Evolutionary conservation across 2,113 vertebrate genomes (phyloP).

Genomic region (Nycticorax nycticorax): DNA sequence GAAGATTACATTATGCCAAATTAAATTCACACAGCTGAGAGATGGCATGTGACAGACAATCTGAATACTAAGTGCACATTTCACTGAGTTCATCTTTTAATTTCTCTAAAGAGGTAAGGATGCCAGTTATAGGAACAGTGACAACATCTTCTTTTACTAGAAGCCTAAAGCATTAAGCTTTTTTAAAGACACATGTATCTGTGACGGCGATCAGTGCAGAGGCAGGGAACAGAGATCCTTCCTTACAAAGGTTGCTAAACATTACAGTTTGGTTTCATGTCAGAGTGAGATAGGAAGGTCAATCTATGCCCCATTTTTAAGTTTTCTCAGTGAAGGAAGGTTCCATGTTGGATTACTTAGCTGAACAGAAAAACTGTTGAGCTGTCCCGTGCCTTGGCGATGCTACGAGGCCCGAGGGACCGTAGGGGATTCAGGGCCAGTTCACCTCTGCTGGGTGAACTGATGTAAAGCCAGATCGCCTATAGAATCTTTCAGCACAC

Average conservation of each 20-base stretch:
- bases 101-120: not conserved
- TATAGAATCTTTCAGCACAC: not conserved
- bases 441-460: not conserved
- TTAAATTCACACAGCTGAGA: not conserved
- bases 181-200: not conserved
- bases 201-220: not conserved
- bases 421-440: not conserved
- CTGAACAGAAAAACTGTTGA: not conserved
- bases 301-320: not conserved
- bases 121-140: not conserved
- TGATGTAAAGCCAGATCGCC: not conserved
- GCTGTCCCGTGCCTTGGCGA: not conserved
- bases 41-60: not conserved
- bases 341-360: not conserved
- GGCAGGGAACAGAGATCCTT: not conserved
- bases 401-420: not conserved
- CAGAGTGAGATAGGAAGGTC: not conserved
- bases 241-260: not conserved
- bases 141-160: not conserved
- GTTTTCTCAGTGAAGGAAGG: not conserved
- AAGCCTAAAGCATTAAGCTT: not conserved
- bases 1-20: conserved; percentile 8
- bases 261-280: not conserved
- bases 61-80: not conserved
- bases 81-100: not conserved